These are phyloP conservation scores for Ostrea denselamellosa DNA, from an alignment of 1,140 invertebrate genomes.

Conservation along the genomic window DNA sequence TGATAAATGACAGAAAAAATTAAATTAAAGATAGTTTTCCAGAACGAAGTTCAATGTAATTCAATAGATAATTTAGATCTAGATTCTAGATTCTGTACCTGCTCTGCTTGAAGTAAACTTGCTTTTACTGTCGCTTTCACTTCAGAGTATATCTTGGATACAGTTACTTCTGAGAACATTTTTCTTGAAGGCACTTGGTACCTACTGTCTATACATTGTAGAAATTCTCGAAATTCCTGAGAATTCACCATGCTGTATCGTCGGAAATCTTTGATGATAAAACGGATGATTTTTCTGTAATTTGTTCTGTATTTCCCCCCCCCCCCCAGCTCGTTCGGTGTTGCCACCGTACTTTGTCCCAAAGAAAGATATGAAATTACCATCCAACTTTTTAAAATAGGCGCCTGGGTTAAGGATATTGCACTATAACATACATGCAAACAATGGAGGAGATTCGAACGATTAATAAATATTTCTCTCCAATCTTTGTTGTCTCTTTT, in stretches of 20 bases:
- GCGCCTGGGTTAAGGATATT: too few relatives aligned
- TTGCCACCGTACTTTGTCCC: conserved; percentile 12
- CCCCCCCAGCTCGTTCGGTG: too few relatives aligned
- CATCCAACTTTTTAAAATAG: too few relatives aligned
- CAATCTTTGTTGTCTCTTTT: too few relatives aligned
- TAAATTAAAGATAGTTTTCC: too few relatives aligned
- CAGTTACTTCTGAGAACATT: background rate
- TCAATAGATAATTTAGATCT: background rate
- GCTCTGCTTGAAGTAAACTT: conserved; percentile 1
- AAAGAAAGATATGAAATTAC: background rate
- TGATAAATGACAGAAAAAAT: background rate
- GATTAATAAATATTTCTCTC: too few relatives aligned
- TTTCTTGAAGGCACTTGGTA: conserved; percentile 37
- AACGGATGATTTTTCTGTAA: conserved; percentile 25
- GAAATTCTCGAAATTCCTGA: background rate
- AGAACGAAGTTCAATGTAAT: background rate
- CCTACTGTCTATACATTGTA: background rate
- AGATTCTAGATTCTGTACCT: conserved; percentile 23
- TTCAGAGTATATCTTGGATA: conserved; percentile 37
- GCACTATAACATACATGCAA: too few relatives aligned
- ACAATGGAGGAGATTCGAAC: too few relatives aligned
- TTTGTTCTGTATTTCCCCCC: conserved; percentile 2
- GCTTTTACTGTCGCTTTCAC: background rate
- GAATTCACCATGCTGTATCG: conserved; percentile 37
- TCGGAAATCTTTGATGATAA: conserved; percentile 40